These are phyloP conservation scores for Arctocebus calabarensis DNA, from an alignment of 2,797 vertebrate species.

Conservation along the genomic window DNA sequence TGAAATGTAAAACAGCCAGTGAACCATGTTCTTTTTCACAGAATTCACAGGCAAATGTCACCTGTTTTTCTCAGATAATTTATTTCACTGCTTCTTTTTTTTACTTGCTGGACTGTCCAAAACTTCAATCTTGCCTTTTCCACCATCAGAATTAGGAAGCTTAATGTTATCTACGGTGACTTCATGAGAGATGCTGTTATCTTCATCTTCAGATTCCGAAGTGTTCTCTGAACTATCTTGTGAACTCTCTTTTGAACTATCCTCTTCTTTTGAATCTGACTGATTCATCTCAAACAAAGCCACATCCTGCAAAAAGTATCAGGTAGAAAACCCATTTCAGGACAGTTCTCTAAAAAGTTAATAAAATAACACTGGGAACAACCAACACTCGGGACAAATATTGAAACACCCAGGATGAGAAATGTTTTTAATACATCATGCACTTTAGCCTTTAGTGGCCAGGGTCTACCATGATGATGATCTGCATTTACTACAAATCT, in stretches of 20 bases:
- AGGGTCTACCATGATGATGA: not conserved
- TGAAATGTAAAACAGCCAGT: conserved; percentile 54
- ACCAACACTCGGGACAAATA: not conserved
- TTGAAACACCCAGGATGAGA: not conserved
- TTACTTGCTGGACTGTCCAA: conserved; percentile 84
- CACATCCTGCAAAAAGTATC: conserved; percentile 90
- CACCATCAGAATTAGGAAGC: conserved; percentile 88
- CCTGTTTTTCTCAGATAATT: not conserved
- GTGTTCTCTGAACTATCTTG: conserved; percentile 83
- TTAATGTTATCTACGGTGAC: conserved; percentile 91
- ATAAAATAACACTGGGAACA: not conserved
- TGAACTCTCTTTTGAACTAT: conserved; percentile 84
- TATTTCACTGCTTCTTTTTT: conserved; percentile 43
- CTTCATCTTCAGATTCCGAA: conserved; percentile 86
- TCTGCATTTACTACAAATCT: not conserved
- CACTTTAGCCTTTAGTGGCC: not conserved
- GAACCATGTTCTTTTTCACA: not conserved
- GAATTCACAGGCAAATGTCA: not conserved
- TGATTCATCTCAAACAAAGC: conserved; percentile 93
- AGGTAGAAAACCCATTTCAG: not conserved
- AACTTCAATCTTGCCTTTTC: conserved; percentile 92
- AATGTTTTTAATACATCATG: not conserved
- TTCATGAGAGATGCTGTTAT: conserved; percentile 73
- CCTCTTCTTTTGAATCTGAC: conserved; percentile 87
- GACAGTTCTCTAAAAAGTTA: not conserved